These are phyloP conservation scores for Polydrusus cervinus DNA, from an alignment of 2,888 invertebrate species.

Conservation along the genomic window DNA sequence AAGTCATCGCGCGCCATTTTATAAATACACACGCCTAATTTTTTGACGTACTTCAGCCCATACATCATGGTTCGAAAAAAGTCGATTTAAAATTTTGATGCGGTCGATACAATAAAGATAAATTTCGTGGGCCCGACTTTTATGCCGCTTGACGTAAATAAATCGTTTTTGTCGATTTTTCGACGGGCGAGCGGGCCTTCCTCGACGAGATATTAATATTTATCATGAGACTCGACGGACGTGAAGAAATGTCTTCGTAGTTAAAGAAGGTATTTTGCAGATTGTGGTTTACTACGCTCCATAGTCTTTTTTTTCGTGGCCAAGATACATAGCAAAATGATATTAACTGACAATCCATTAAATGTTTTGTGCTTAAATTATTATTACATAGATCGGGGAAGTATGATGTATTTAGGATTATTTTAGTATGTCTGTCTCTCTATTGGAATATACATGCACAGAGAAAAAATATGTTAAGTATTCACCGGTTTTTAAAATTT, in stretches of 20 bases:
- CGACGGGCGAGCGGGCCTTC: slow-evolving; percentile 35
- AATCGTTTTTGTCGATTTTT: slow-evolving; percentile 57
- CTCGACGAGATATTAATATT: slow-evolving; percentile 44
- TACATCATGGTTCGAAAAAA: slow-evolving; percentile 25
- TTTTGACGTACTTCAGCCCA: slow-evolving; percentile 16
- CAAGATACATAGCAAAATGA: too few relatives aligned
- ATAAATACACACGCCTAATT: slow-evolving; percentile 9
- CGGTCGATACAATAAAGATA: slow-evolving; percentile 50
- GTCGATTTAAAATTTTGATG: slow-evolving; percentile 37
- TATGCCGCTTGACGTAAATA: slow-evolving; percentile 58
- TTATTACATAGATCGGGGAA: too few relatives aligned
- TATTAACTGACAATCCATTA: too few relatives aligned
- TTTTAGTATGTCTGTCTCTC: too few relatives aligned
- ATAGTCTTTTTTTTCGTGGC: too few relatives aligned
- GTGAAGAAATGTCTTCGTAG: slow-evolving; percentile 17
- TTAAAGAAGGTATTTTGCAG: neutral
- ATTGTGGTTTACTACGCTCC: neutral
- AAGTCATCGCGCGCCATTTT: slow-evolving; percentile 16
- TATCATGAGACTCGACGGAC: slow-evolving; percentile 32
- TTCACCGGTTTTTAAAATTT: too few relatives aligned
- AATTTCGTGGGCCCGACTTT: slow-evolving; percentile 49
- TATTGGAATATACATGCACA: too few relatives aligned
- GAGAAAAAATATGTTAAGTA: too few relatives aligned
- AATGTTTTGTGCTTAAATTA: too few relatives aligned
- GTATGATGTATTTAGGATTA: too few relatives aligned